Base-by-base conservation (phyloP, 2,888 invertebrate genomes). In the Dysmachus trigonus region DNA sequence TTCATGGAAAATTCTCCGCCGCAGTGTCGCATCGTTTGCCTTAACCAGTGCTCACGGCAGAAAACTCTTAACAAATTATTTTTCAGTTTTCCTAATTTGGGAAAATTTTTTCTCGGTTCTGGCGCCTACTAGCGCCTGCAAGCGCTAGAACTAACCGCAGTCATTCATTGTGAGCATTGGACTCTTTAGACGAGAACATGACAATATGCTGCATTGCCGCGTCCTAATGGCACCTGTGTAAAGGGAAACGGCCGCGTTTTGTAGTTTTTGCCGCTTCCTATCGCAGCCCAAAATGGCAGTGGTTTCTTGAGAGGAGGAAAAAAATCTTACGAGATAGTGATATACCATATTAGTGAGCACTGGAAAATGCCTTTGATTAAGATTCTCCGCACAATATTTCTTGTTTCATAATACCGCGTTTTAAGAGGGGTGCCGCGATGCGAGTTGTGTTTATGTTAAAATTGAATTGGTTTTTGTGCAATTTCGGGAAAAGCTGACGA, bases 41-140 rank as follows among this genome's bases (percentile, higher is more conserved):
- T 51, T 79, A 79, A 79, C 27, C 47, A 47, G 51, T 30, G 35
- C 47, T 51, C 79, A 22, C 18, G 30, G 62, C 27, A 31, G 79
- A 79, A 79, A 79, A 79, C 15, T 51, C 79, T 47, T 41, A 79
- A 79, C 79, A 79, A 79, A 79, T 51, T 51, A 79, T 79, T 51
- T 79, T 51, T 79, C 41, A 79, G 30, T 47, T 79, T 79, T 79
- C 79, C 79, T 51, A 79, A 79, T 79, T 47, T 79, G 79, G 79
- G 35, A 51, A 51, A 51, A 79, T 79, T 47, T 79, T 79, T 79
- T 79, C 35, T 38, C 27, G 1, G 79, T 15, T 47, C 79, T 79
- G 79, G 79, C 79, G 79, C 73, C 73, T 73, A n/a, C 31, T 41
- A 79, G 79, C 79, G 51, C 73, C 73, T 73, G 31, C 10, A 79